Conservation (phyloP, 2,888 invertebrate species). For the Cerastis rubricosa region DNA sequence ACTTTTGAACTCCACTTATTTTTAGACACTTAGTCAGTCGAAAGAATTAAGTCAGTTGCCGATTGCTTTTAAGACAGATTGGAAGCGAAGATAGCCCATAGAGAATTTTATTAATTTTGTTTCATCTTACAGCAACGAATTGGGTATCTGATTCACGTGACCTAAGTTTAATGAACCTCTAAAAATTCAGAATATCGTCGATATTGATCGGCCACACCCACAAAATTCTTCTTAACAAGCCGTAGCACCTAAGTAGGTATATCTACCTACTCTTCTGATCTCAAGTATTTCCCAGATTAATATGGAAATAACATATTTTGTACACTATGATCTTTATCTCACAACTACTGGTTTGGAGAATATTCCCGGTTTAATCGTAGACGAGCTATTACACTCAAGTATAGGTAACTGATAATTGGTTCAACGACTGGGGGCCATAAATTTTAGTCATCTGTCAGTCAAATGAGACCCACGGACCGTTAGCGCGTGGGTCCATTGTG, state of each 20-base stretch:
- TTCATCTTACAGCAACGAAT: neutral
- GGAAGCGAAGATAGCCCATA: neutral
- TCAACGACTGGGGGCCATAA: slow-evolving; percentile 78
- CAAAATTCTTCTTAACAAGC: slow-evolving; percentile 25
- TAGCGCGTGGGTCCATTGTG: slow-evolving; percentile 73
- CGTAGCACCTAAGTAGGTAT: neutral
- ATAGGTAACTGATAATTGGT: slow-evolving; percentile 77
- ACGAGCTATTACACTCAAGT: slow-evolving; percentile 68
- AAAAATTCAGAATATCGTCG: slow-evolving; percentile 16
- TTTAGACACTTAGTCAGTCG: neutral
- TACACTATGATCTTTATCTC: slow-evolving; percentile 56
- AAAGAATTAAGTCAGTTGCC: neutral
- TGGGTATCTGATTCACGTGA: slow-evolving; percentile 5
- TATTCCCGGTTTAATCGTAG: slow-evolving; percentile 59
- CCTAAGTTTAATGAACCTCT: slow-evolving; percentile 32
- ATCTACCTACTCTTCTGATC: no score
- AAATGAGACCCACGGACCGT: slow-evolving; percentile 79
- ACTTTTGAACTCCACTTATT: neutral
- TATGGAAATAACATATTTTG: slow-evolving; percentile 63
- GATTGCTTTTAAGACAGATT: neutral
- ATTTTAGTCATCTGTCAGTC: slow-evolving; percentile 85
- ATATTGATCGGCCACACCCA: slow-evolving; percentile 43
- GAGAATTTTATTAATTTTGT: no score
- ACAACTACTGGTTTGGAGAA: slow-evolving; percentile 58
- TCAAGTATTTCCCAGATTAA: slow-evolving; percentile 57